Evolutionary conservation across 1,140 invertebrate genomes (phyloP).

Genomic region (Drosophila sulfurigaster): DNA sequence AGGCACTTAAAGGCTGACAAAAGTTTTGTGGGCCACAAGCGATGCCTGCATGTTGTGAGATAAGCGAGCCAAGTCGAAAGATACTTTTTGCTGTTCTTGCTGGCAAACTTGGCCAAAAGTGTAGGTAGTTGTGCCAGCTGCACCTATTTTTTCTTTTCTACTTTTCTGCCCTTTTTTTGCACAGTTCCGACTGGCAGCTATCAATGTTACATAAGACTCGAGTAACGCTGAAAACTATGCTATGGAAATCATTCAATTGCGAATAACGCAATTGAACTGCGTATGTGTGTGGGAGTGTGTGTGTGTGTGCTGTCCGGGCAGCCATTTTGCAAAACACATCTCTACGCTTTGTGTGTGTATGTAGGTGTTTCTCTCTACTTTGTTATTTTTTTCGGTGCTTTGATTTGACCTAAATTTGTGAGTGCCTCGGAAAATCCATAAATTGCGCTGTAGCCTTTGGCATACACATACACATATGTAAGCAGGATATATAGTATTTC

Average conservation of each 20-base stretch:
- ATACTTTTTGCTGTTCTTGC: slow-evolving; percentile 39
- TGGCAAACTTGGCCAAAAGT: slow-evolving; percentile 53
- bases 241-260: slow-evolving; percentile 62
- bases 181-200: background rate
- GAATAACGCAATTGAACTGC: slow-evolving; percentile 63
- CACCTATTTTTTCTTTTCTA: slow-evolving; percentile 8
- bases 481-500: slow-evolving; percentile 3
- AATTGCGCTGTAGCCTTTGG: slow-evolving; percentile 16
- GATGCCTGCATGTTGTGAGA: slow-evolving; percentile 62
- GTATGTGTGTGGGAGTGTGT: background rate
- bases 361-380: slow-evolving; percentile 4
- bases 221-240: slow-evolving; percentile 58
- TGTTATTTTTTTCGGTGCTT: slow-evolving; percentile 4
- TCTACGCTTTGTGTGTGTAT: background rate
- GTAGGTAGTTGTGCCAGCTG: slow-evolving; percentile 2
- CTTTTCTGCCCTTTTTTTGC: slow-evolving; percentile 1
- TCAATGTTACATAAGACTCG: slow-evolving; percentile 55
- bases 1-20: slow-evolving; percentile 18
- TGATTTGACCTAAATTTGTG: slow-evolving; percentile 67
- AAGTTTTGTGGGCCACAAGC: slow-evolving; percentile 30
- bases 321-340: slow-evolving; percentile 9
- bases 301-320: background rate
- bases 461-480: slow-evolving; percentile 8
- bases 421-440: slow-evolving; percentile 40
- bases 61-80: slow-evolving; percentile 52